These are phyloP conservation scores for Halisarca cf. caerulea DNA, from an alignment of 37 sponge, comb jelly and placozoan genomes.

Conservation along the genomic window DNA sequence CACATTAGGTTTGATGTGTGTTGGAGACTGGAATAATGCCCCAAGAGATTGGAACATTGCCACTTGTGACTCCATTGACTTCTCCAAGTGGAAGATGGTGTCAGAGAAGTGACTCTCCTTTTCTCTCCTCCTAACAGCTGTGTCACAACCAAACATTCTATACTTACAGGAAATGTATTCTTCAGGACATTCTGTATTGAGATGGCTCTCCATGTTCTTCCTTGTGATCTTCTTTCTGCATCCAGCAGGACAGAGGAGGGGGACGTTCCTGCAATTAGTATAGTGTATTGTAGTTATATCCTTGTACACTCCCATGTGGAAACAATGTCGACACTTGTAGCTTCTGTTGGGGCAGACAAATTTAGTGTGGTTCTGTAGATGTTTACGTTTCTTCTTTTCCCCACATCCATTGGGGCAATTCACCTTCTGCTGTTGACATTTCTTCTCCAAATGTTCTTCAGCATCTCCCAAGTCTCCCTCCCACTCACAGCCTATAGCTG, in stretches of 20 bases:
- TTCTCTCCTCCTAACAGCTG: background rate
- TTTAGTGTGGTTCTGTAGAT: background rate
- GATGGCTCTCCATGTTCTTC: background rate
- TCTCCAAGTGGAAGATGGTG: background rate
- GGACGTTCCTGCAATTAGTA: background rate
- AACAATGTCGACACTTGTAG: background rate
- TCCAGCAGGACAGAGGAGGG: slow-evolving; percentile 2
- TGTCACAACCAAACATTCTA: background rate
- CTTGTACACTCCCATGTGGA: background rate
- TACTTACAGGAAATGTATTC: background rate
- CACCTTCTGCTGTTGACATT: background rate
- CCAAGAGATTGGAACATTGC: too few relatives aligned
- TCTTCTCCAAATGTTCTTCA: background rate
- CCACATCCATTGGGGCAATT: background rate
- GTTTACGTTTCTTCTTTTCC: background rate
- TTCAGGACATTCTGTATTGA: background rate
- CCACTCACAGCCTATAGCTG: background rate
- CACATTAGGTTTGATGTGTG: too few relatives aligned
- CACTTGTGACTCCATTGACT: background rate
- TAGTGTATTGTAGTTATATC: background rate
- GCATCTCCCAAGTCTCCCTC: slow-evolving; percentile 20
- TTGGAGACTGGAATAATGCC: too few relatives aligned
- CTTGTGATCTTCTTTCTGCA: background rate
- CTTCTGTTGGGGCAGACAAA: background rate
- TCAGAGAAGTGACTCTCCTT: background rate